These are phyloP conservation scores for Conus canariensis DNA, from an alignment of 2,888 invertebrate species.

Conservation along the genomic window DNA sequence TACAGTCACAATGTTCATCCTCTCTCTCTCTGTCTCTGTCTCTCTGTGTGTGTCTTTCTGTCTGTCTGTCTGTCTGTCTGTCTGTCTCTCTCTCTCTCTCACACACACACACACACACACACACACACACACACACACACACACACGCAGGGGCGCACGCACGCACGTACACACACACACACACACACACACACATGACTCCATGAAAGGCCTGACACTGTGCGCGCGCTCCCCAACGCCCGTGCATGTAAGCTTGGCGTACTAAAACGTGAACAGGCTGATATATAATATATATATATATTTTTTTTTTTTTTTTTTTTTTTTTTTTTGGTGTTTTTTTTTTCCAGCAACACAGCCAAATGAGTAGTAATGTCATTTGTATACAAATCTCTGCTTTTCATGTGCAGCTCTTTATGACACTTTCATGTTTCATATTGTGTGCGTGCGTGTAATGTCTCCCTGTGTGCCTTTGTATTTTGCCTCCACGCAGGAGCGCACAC, in stretches of 20 bases:
- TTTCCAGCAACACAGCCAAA: too few species aligned
- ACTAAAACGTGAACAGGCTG: background rate
- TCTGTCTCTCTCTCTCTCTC: background rate
- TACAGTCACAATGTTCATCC: background rate
- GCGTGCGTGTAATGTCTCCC: background rate
- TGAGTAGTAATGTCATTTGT: too few species aligned
- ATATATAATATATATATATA: background rate
- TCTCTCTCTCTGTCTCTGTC: background rate
- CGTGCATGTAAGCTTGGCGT: background rate
- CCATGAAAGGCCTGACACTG: too few species aligned
- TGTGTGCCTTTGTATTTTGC: background rate
- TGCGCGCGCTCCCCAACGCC: background rate
- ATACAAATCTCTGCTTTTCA: too few species aligned
- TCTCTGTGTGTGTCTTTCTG: background rate
- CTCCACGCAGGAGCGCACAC: background rate
- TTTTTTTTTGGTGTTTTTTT: background rate
- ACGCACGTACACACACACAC: background rate
- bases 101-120: background rate
- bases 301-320: too few species aligned
- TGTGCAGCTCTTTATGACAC: too few species aligned
- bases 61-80: background rate
- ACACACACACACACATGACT: constrained; percentile 5
- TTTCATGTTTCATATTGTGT: background rate
- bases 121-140: background rate
- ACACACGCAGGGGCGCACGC: background rate